These are phyloP conservation scores for Rotaria sp. DNA, from an alignment of 2,888 invertebrate species.

Conservation along the genomic window DNA sequence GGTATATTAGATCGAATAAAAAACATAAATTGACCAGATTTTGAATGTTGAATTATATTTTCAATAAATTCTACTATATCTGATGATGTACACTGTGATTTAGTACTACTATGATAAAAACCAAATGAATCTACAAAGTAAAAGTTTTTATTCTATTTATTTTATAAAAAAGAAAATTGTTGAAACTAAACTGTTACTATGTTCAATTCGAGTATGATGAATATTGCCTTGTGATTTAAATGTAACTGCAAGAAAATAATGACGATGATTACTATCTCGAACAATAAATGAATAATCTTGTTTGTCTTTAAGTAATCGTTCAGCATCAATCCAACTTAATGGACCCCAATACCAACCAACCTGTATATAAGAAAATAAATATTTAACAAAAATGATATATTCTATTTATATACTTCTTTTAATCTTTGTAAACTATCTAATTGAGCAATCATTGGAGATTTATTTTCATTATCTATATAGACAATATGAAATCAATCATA, in stretches of 20 bases:
- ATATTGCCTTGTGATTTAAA: neutral
- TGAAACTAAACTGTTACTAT: neutral
- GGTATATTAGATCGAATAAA: neutral
- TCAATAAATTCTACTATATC: conserved; percentile 25
- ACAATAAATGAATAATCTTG: conserved; percentile 23
- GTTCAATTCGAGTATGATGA: conserved; percentile 25
- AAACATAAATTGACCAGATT: conserved; percentile 22
- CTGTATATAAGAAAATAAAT: neutral
- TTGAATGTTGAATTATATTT: neutral
- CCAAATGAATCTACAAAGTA: neutral
- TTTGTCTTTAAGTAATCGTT: conserved; percentile 5
- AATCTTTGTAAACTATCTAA: conserved; percentile 6
- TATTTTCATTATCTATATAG: neutral
- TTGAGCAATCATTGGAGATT: neutral
- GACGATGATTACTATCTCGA: conserved; percentile 27
- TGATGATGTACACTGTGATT: conserved; percentile 22
- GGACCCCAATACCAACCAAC: conserved; percentile 31
- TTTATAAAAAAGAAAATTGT: neutral
- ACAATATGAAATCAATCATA: neutral
- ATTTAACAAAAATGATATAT: neutral
- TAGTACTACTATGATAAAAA: neutral
- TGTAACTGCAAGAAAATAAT: conserved; percentile 18
- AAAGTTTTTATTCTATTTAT: neutral
- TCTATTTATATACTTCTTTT: neutral
- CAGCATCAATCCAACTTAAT: conserved; percentile 25